Percentiles rank a stretch among this genome's conserved stretches.
These are phyloP conservation scores for Triplophysa tibetana DNA, from an alignment of 2,113 vertebrate genomes.

Conservation along the genomic window DNA sequence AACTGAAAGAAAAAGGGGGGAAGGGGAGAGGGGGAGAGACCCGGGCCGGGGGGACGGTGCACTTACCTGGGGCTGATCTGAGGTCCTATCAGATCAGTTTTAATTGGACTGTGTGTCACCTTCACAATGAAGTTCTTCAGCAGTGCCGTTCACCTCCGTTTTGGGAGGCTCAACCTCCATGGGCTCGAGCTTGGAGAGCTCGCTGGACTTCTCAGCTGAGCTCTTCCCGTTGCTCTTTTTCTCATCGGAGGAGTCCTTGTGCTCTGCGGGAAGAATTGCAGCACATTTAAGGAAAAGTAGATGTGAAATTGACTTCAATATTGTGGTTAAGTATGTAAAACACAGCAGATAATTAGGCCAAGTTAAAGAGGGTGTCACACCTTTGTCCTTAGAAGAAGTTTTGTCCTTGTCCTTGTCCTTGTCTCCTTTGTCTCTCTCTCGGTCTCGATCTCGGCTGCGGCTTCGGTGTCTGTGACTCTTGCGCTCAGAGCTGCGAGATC, in stretches of 20 bases:
- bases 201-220: conserved; percentile 83
- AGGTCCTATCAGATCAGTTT: conserved; percentile 99
- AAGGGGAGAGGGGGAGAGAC: conserved; percentile 71
- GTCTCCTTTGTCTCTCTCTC: conserved; percentile 82
- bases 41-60: conserved; percentile 85
- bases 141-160: conserved; percentile 94
- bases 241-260: conserved; percentile 87
- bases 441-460: conserved; percentile 89
- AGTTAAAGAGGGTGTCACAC: conserved; percentile 58
- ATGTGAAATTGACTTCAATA: too few species aligned
- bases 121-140: conserved; percentile 99
- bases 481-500: conserved; percentile 91
- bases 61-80: conserved; percentile 99
- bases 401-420: conserved; percentile 85
- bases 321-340: too few species aligned
- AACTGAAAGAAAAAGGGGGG: conserved; percentile 85
- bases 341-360: not conserved
- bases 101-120: conserved; percentile 99
- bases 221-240: conserved; percentile 89
- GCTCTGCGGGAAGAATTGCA: conserved; percentile 74
- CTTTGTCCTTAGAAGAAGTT: conserved; percentile 96
- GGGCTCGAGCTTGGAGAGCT: conserved; percentile 84
- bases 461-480: conserved; percentile 90
- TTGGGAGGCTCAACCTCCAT: conserved; percentile 87
- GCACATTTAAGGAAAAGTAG: conserved; percentile 22